These are phyloP conservation scores for Sylvia borin DNA, from an alignment of 2,797 vertebrate species.

Conservation along the genomic window DNA sequence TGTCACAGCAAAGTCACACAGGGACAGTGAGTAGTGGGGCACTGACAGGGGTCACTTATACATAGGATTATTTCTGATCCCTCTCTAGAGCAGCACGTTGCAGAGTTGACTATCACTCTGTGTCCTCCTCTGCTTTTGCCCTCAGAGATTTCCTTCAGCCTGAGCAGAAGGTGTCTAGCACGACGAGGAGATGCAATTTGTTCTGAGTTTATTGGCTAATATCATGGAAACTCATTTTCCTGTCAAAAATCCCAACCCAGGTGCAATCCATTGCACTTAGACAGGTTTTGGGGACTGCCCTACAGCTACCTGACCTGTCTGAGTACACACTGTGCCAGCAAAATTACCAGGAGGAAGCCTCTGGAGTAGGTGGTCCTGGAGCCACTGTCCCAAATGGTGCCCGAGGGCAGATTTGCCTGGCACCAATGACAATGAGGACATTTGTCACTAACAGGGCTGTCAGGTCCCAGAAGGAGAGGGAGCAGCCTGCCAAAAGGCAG, in stretches of 20 bases:
- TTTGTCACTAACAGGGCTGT: neutral
- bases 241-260: fast-evolving
- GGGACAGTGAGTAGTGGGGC: fast-evolving
- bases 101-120: neutral
- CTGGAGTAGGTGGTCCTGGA: neutral
- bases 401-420: neutral
- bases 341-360: neutral
- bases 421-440: neutral
- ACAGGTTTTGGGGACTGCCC: neutral
- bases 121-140: neutral
- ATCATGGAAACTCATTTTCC: neutral
- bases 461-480: neutral
- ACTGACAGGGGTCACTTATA: neutral
- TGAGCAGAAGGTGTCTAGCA: neutral
- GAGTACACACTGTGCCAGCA: neutral
- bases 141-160: neutral
- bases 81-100: neutral
- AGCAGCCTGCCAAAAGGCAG: neutral
- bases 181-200: fast-evolving
- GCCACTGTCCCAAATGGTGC: neutral
- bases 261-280: neutral
- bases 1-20: fast-evolving
- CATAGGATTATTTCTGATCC: neutral
- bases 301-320: neutral
- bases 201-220: neutral